Evolutionary conservation across 2,888 invertebrate species (phyloP).

Genomic region (Deilephila porcellus): DNA sequence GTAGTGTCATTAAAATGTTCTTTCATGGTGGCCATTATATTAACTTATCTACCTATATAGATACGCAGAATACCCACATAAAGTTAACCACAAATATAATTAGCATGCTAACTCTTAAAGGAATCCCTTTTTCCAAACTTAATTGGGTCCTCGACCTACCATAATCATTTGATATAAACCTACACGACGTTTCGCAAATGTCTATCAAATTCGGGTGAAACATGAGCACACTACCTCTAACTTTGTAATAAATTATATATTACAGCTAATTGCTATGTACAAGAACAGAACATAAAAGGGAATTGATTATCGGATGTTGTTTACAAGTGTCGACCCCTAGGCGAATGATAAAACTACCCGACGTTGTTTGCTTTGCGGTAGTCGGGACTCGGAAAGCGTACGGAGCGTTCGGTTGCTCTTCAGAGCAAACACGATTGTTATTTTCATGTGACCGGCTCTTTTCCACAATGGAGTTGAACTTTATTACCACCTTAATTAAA

Average conservation of each 20-base stretch:
- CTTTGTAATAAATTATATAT: constrained; percentile 32
- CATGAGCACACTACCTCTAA: background rate
- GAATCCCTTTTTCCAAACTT: background rate
- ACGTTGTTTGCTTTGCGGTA: constrained; percentile 64
- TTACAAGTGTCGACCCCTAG: constrained; percentile 57
- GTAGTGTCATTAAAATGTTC: too few relatives aligned
- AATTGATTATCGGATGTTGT: constrained; percentile 52
- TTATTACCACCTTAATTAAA: constrained; percentile 75
- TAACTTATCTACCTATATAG: too few relatives aligned
- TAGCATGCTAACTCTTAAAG: background rate
- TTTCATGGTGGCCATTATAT: too few relatives aligned
- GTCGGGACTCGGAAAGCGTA: constrained; percentile 54
- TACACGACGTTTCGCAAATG: background rate
- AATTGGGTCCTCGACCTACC: background rate
- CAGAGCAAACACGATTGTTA: constrained; percentile 27
- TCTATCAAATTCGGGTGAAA: background rate
- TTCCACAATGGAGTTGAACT: constrained; percentile 75
- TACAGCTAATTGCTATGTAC: constrained; percentile 31
- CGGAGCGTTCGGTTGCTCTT: constrained; percentile 51
- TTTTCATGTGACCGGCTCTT: constrained; percentile 28
- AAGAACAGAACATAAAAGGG: constrained; percentile 46
- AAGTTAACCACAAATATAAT: too few relatives aligned
- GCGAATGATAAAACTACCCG: constrained; percentile 63
- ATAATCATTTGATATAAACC: background rate
- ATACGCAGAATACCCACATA: too few relatives aligned